Evolutionary conservation across 2,888 invertebrate genomes (phyloP).

Genomic region (Chrysotoxum bicinctum): DNA sequence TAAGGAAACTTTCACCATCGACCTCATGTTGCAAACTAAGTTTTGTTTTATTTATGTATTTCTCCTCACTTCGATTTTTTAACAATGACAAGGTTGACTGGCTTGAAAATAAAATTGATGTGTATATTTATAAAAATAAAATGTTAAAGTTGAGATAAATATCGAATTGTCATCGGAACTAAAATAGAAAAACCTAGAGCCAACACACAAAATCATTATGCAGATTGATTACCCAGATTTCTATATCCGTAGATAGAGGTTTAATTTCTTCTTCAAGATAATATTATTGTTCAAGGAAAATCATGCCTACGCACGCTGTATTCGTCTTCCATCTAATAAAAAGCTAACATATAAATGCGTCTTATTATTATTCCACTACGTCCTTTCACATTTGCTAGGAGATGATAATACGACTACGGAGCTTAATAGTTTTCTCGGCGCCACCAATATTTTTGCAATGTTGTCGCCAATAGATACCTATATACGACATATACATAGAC

Average conservation of each 20-base stretch:
- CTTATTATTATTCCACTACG: neutral
- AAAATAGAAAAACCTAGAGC: too few relatives aligned
- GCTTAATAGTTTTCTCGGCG: conserved; percentile 53
- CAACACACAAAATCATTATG: neutral
- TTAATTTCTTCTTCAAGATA: conserved; percentile 4
- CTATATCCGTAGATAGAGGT: neutral
- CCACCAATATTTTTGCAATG: conserved; percentile 42
- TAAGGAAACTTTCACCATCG: too few relatives aligned
- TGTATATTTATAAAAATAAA: too few relatives aligned
- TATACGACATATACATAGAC: neutral
- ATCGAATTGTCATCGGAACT: too few relatives aligned
- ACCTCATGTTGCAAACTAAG: too few relatives aligned
- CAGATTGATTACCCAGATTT: neutral
- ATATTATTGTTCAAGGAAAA: conserved; percentile 10
- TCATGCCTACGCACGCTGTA: conserved; percentile 7
- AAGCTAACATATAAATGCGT: neutral
- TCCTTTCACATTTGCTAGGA: conserved; percentile 4
- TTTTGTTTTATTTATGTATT: too few relatives aligned
- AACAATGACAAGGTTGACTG: too few relatives aligned
- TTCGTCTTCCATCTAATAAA: neutral
- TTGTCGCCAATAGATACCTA: conserved; percentile 29
- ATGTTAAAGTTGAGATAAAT: too few relatives aligned
- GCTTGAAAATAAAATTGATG: too few relatives aligned
- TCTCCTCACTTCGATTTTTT: too few relatives aligned
- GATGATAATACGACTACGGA: conserved; percentile 14